Evolutionary conservation across 2,797 vertebrate genomes (phyloP).

Genomic region (Phrynocephalus vlangalii): DNA sequence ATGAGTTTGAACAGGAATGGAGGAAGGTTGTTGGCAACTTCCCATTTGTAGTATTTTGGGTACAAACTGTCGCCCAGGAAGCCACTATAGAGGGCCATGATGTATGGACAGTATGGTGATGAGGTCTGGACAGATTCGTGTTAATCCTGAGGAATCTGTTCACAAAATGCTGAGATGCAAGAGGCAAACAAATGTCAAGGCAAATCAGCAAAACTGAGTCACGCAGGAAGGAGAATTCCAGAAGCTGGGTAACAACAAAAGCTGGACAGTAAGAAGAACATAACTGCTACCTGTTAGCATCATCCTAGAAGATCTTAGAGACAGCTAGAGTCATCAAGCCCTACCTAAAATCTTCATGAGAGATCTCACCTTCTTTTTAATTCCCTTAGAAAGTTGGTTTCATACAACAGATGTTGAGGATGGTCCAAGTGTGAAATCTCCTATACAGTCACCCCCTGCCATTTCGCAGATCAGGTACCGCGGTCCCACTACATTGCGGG

Average conservation of each 20-base stretch:
- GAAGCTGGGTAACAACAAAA: background rate
- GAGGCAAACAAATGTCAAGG: background rate
- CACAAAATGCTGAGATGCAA: background rate
- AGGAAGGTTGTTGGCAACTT: background rate
- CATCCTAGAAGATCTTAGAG: background rate
- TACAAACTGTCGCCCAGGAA: background rate
- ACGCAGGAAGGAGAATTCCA: background rate
- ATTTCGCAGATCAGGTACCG: no score
- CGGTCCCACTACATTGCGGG: no score
- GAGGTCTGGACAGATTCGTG: background rate
- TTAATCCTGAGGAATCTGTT: background rate
- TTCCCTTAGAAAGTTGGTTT: background rate
- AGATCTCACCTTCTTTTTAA: background rate
- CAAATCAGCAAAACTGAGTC: background rate
- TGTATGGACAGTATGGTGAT: no score
- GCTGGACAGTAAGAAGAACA: background rate
- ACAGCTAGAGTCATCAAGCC: background rate
- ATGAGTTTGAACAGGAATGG: background rate
- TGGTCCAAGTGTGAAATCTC: background rate
- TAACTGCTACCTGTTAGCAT: background rate
- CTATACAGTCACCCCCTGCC: background rate
- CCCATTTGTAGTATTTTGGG: background rate
- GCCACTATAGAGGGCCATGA: background rate
- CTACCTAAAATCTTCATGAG: background rate
- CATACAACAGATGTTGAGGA: background rate